Base-by-base conservation (phyloP, 2,113 vertebrate genomes). In the Channa maculata region DNA sequence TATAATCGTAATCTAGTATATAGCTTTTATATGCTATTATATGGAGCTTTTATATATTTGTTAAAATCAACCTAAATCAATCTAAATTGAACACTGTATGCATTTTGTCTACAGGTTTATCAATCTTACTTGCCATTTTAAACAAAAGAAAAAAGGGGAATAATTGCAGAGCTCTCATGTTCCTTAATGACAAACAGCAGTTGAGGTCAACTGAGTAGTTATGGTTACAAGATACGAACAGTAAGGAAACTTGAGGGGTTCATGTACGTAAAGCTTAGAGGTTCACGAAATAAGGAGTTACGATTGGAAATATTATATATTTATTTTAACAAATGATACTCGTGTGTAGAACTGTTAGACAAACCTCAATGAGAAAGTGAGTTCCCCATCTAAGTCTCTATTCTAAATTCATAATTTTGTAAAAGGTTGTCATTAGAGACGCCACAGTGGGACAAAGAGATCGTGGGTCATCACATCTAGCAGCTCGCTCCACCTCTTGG, bases 401-500 rank as follows among this genome's bases (percentile, higher is more conserved):
- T 9, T 65, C 46, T 39, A 50, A 57, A 53, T 55, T 24, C 52
- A 39, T 24, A 24, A 52, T 46, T 53, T 44, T 38, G 37, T 58
- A 3, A 82, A 45, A 60, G 33, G 6, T 43, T 37, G 33, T 39
- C 8, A n/a, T 59, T 37, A 43, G 5, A 34, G 24, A 15, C 61
- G 24, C n/a, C 7, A 36, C 1, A 52, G 46, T 41, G 12, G 24
- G 66, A 45, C 48, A 54, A 36, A 15, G 33, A 36, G 10, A 51
- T 59, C 43, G 15, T 45, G 33, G 62, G 71, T 66, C 39, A 36
- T 44, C 58, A 50, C 54, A 75, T 14, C 34, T 15, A 4, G 9
- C 7, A 6, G 10, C 43, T 10, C 39, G 24, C 46, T 48, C 50
- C 46, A 41, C 14, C 44, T n/a, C 38, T 13, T 79, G 11, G 73